These are phyloP conservation scores for Protobothrops mucrosquamatus DNA, from an alignment of 2,113 vertebrate genomes.

Conservation along the genomic window DNA sequence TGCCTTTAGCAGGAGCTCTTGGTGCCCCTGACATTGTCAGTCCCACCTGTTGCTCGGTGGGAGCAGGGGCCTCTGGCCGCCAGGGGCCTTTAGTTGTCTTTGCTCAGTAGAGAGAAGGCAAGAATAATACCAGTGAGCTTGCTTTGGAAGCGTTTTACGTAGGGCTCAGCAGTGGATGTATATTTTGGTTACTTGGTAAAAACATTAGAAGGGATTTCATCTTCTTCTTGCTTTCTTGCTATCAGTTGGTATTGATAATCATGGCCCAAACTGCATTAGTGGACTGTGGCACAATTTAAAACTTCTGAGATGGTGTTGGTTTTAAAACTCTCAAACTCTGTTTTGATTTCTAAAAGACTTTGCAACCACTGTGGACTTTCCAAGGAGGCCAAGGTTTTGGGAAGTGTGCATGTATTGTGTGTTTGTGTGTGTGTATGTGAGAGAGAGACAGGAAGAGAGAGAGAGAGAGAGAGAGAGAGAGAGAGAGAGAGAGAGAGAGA, in stretches of 20 bases:
- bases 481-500: fast-evolving
- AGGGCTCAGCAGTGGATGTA: neutral
- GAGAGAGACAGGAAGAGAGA: too few species aligned
- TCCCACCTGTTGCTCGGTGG: neutral
- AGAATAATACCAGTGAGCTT: neutral
- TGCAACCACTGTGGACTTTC: neutral
- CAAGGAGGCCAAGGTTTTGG: neutral
- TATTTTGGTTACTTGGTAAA: neutral
- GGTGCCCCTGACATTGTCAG: neutral
- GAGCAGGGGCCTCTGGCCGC: neutral
- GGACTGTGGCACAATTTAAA: neutral
- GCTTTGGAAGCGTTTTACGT: neutral
- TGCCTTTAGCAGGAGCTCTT: neutral
- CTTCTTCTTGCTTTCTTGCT: neutral
- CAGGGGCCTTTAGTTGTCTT: neutral
- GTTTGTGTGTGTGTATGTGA: neutral
- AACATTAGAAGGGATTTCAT: neutral
- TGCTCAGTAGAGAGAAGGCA: neutral
- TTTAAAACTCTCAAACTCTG: neutral
- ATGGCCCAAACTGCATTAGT: neutral
- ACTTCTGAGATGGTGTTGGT: neutral
- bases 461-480: too few species aligned
- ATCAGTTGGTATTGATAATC: neutral
- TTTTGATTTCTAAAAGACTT: neutral
- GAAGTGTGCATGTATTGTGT: neutral